Conservation (phyloP, 1,140 invertebrate genomes). For the Drosophila parabipectinata region DNA sequence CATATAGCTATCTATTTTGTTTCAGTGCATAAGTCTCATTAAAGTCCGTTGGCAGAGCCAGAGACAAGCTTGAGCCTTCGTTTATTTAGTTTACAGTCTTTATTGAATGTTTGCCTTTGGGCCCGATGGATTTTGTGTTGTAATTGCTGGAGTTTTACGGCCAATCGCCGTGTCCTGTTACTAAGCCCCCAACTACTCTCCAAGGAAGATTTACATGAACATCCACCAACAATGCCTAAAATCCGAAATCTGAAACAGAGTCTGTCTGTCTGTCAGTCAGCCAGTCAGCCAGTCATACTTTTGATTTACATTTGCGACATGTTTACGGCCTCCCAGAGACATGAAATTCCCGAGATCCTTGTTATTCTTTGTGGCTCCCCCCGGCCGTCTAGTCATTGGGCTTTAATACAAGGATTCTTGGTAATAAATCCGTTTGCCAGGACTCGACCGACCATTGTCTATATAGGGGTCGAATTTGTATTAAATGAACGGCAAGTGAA, state of each 20-base stretch:
- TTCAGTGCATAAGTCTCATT: slow-evolving; percentile 3
- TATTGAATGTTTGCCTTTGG: slow-evolving; percentile 66
- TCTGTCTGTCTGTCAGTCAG: background rate
- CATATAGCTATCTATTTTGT: background rate
- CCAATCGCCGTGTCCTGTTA: slow-evolving; percentile 30
- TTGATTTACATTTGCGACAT: slow-evolving; percentile 53
- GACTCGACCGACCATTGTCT: slow-evolving; percentile 24
- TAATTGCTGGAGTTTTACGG: slow-evolving; percentile 65
- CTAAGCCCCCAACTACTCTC: background rate
- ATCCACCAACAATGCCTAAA: slow-evolving; percentile 12
- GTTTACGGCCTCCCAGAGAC: slow-evolving; percentile 46
- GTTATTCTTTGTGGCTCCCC: slow-evolving; percentile 16
- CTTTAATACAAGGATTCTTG: slow-evolving; percentile 33
- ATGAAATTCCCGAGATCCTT: slow-evolving; percentile 18
- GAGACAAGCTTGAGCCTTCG: slow-evolving; percentile 2
- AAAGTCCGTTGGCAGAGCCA: background rate
- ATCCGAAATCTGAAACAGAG: background rate
- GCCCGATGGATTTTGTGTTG: slow-evolving; percentile 55
- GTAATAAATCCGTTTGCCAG: slow-evolving; percentile 31
- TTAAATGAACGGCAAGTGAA: slow-evolving; percentile 29
- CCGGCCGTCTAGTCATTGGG: slow-evolving; percentile 3
- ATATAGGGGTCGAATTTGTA: slow-evolving; percentile 8
- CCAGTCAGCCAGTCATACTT: slow-evolving; percentile 13
- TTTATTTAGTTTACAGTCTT: slow-evolving; percentile 66
- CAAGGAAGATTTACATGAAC: background rate